Conservation (phyloP, 2,888 invertebrate species). For the Panorpa germanica region DNA sequence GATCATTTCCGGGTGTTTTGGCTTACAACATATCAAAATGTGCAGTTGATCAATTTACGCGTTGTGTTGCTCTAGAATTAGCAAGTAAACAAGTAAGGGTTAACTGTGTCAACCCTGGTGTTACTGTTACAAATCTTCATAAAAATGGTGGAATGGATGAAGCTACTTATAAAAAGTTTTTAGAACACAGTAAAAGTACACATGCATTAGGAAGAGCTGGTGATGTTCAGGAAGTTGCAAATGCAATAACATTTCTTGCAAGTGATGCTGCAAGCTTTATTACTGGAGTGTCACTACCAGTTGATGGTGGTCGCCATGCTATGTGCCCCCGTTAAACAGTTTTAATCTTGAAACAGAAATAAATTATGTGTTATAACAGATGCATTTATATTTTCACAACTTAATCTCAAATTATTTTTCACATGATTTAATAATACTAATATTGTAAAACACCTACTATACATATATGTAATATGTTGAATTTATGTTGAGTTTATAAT, state of each 20-base stretch:
- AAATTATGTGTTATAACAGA: too few species aligned
- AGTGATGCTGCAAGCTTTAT: conserved; percentile 76
- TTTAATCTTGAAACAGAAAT: too few species aligned
- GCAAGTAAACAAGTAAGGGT: conserved; percentile 70
- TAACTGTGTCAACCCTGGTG: conserved; percentile 87
- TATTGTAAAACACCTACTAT: too few species aligned
- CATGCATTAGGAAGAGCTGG: conserved; percentile 86
- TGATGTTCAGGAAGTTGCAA: conserved; percentile 68
- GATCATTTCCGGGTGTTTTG: conserved; percentile 77
- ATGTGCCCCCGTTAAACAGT: conserved; percentile 69
- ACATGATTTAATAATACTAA: too few species aligned
- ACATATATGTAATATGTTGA: too few species aligned
- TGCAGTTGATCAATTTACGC: conserved; percentile 86
- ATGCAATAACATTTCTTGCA: conserved; percentile 79
- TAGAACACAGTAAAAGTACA: conserved; percentile 67
- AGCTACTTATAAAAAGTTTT: conserved; percentile 63
- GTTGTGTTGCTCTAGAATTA: conserved; percentile 76
- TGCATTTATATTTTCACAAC: too few species aligned
- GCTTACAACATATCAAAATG: conserved; percentile 89
- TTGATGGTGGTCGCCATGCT: conserved; percentile 89
- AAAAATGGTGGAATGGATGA: conserved; percentile 69
- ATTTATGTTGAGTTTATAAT: too few species aligned
- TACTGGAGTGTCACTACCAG: conserved; percentile 74
- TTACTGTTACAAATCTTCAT: conserved; percentile 75
- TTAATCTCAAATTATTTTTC: too few species aligned